Evolutionary conservation across 2,113 vertebrate species (phyloP).

Genomic region (Limanda limanda): DNA sequence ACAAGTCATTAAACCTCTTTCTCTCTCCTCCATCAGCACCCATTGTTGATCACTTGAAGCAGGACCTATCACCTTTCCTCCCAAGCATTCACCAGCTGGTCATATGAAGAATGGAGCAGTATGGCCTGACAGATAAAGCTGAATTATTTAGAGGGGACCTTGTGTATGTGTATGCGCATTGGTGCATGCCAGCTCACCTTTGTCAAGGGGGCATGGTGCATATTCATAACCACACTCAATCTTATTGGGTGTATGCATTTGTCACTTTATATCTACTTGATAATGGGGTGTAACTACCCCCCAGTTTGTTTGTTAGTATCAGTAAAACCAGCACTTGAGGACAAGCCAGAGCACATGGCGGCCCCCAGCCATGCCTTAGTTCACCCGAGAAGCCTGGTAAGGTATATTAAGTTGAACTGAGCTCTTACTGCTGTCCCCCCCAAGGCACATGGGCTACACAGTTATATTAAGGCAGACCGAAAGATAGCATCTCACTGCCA

Average conservation of each 20-base stretch:
- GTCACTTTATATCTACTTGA: no score
- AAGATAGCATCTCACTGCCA: conserved; percentile 32
- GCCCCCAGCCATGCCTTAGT: conserved; percentile 65
- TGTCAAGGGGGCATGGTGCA: conserved; percentile 32
- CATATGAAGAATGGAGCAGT: conserved; percentile 64
- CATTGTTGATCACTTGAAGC: conserved; percentile 68
- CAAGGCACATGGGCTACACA: conserved; percentile 26
- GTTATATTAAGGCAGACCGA: conserved; percentile 34
- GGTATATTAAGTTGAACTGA: conserved; percentile 60
- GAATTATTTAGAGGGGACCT: conserved; percentile 81
- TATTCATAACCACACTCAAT: conserved; percentile 17
- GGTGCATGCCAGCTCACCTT: conserved; percentile 37
- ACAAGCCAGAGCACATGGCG: conserved; percentile 59
- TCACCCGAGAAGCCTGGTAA: conserved; percentile 80
- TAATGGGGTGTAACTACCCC: background rate
- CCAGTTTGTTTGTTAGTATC: conserved; percentile 36
- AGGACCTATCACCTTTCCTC: conserved; percentile 81
- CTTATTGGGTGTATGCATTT: no score
- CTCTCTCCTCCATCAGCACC: conserved; percentile 60
- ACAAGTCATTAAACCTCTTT: background rate
- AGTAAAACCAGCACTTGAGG: conserved; percentile 59
- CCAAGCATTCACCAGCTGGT: conserved; percentile 75
- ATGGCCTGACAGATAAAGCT: conserved; percentile 59
- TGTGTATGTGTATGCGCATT: conserved; percentile 48
- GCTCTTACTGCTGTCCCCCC: conserved; percentile 56